Base-by-base conservation (phyloP, 2,888 invertebrate genomes). In the Odontomyia ornata region DNA sequence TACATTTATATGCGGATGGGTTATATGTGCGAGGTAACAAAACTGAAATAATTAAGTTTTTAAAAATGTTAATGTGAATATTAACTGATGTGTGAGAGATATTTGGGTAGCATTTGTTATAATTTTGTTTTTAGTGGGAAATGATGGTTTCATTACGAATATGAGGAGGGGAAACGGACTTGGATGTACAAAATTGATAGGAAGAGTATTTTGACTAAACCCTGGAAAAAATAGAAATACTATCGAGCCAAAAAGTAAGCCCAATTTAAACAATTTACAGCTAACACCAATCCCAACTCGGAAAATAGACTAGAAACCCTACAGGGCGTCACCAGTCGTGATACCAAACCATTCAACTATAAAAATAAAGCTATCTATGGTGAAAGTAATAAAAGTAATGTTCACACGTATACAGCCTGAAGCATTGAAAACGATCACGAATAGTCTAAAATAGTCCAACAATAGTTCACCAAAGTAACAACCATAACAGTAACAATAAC, bases 331-430 rank as follows among this genome's bases (percentile, higher is more conserved):
- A 52, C n/a, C 18, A 13, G 18, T 4, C 52, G 18, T 52, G 15
- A n/a, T 4, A 4, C 15, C 13, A 15, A 52, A 25, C 4, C 60
- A 60, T 60, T 60, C 60, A 13, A 25, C n/a, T 43, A 23, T 67
- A 47, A 69, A 47, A 69, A 46, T 46, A 69, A 69, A 69, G 36
- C 9, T 73, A 73, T 73, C 60, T 73, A 57, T 21, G 30, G 56
- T 57, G 56, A 72, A 57, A 43, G 73, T 43, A 28, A 73, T 73
- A 60, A 73, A 73, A 60, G 15, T 73, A 73, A 73, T 73, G 73
- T 73, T 73, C 60, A 73, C 73, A 73, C 73, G 36, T 73, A 73
- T n/a, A 69, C 46, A 46, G 30, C 46, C 46, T 27, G 43, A 13
- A 36, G 73, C 57, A 57, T 13, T 72, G 23, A 43, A 18, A 72